Percentiles rank a stretch among this genome's conserved stretches.
phyloP scores from a whole-genome alignment of 35 echinoderm and acorn worm genomes.

The Apostichopus japonicus region DNA sequence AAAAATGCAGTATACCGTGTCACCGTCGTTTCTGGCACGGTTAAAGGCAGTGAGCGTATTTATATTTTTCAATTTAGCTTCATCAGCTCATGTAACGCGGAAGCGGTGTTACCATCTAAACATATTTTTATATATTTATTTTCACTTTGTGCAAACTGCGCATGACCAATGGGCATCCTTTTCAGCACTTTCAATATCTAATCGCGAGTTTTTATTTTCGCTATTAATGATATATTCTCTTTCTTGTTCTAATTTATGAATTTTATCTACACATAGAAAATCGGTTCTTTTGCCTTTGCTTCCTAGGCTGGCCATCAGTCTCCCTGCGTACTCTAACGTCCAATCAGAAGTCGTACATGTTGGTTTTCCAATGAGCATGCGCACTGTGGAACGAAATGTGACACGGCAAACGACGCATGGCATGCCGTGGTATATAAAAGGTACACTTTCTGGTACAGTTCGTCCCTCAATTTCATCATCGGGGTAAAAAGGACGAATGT shows the following conservation, averaged over 20 bases:
- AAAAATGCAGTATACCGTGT: no score
- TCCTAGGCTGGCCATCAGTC: conserved; percentile 9
- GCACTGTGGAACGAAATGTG: conserved; percentile 27
- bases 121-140: neutral
- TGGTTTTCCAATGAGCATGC: conserved; percentile 29
- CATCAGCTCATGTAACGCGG: no score
- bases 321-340: conserved; percentile 46
- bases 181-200: neutral
- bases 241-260: neutral
- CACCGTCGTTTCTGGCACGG: no score
- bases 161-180: conserved; percentile 14
- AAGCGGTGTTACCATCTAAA: no score
- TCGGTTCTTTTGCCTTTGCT: neutral
- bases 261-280: conserved; percentile 10
- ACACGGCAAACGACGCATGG: conserved; percentile 38
- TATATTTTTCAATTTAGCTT: no score
- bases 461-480: neutral
- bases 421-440: neutral
- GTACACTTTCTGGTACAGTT: neutral
- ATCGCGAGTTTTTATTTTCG: neutral
- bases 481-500: neutral
- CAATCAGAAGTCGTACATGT: conserved; percentile 25
- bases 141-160: conserved; percentile 41
- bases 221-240: neutral
- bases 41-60: no score